These are phyloP conservation scores for Herminia tarsipennalis DNA, from an alignment of 2,888 invertebrate species.

Conservation along the genomic window DNA sequence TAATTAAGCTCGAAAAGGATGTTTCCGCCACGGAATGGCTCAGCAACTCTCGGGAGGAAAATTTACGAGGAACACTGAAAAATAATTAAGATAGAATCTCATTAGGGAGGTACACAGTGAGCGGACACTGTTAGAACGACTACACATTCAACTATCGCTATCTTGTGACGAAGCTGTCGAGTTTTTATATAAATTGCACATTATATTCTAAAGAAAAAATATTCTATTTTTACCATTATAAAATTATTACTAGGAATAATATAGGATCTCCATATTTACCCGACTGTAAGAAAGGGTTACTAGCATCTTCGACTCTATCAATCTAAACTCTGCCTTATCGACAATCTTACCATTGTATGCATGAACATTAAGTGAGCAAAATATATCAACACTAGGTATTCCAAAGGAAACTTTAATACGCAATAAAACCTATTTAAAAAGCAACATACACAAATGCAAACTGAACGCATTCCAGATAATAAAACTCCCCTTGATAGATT, in stretches of 20 bases:
- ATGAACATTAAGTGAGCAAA: too few species aligned
- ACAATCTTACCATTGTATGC: too few species aligned
- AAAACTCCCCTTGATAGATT: conserved; percentile 37
- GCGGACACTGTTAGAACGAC: conserved; percentile 24
- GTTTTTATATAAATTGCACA: too few species aligned
- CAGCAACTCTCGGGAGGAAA: conserved; percentile 59
- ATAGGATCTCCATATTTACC: background rate
- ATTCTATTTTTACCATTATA: too few species aligned
- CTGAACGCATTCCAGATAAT: conserved; percentile 43
- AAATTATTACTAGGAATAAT: too few species aligned
- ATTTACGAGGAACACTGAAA: conserved; percentile 69
- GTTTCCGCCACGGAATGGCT: conserved; percentile 68
- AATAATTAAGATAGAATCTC: conserved; percentile 75
- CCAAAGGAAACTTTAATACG: conserved; percentile 34
- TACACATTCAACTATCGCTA: conserved; percentile 13
- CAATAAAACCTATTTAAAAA: conserved; percentile 37
- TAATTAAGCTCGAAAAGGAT: conserved; percentile 72
- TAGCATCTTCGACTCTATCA: too few species aligned
- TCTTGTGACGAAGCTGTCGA: too few species aligned
- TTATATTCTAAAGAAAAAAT: too few species aligned
- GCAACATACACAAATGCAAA: conserved; percentile 35
- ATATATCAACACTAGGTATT: too few species aligned
- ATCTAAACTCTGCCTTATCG: too few species aligned
- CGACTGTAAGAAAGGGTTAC: too few species aligned
- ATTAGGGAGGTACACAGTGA: conserved; percentile 56